Conservation (phyloP, 2,113 vertebrate species). For the Dasyprocta punctata region DNA sequence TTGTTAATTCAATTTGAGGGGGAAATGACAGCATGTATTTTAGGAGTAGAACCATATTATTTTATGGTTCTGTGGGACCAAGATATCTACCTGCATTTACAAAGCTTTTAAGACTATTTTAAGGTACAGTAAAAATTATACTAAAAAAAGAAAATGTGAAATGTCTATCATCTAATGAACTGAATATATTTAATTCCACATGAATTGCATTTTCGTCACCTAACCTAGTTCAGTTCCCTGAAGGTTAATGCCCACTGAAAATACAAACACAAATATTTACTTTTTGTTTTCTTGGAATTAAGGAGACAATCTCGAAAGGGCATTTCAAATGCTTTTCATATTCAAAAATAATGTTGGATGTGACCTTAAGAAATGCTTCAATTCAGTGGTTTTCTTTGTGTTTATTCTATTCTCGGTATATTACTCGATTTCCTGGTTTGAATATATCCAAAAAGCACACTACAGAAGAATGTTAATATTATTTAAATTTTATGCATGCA, state of each 20-base stretch:
- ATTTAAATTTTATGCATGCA: not conserved
- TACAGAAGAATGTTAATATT: not conserved
- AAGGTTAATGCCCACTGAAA: slow-evolving; percentile 63
- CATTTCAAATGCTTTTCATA: slow-evolving; percentile 67
- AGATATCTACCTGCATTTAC: slow-evolving; percentile 13
- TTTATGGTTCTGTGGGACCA: slow-evolving; percentile 51
- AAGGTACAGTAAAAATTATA: not conserved
- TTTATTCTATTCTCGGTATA: slow-evolving; percentile 30
- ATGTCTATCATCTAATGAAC: not conserved
- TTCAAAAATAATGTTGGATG: slow-evolving; percentile 55
- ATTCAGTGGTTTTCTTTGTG: slow-evolving; percentile 5
- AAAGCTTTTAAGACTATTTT: slow-evolving; percentile 29
- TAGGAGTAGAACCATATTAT: slow-evolving; percentile 42
- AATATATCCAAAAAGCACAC: not conserved
- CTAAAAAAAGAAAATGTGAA: slow-evolving; percentile 3
- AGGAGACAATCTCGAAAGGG: slow-evolving; percentile 57
- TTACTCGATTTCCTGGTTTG: not conserved
- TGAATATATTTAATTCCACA: slow-evolving; percentile 49
- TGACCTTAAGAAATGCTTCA: slow-evolving; percentile 73
- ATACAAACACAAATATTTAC: slow-evolving; percentile 68
- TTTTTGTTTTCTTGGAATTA: slow-evolving; percentile 66
- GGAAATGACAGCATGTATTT: slow-evolving; percentile 18
- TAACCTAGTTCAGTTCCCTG: slow-evolving; percentile 29
- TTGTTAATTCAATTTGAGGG: slow-evolving; percentile 32
- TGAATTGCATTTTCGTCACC: slow-evolving; percentile 10